These are phyloP conservation scores for Drosophila prosaltans DNA, from an alignment of 1,140 invertebrate genomes.

Conservation along the genomic window DNA sequence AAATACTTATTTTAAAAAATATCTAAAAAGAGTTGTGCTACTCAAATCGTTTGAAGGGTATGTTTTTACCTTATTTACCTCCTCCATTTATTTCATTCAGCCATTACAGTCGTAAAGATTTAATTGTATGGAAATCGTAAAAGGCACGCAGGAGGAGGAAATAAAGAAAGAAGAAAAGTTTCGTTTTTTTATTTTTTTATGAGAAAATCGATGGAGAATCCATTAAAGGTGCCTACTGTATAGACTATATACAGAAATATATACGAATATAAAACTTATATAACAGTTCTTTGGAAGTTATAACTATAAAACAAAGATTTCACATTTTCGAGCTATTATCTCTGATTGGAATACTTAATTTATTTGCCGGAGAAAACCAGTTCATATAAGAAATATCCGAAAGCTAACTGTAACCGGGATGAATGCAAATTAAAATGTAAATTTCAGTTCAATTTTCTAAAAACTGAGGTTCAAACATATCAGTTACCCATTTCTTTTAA, in stretches of 20 bases:
- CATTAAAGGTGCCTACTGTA: constrained; percentile 44
- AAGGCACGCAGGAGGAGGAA: constrained; percentile 62
- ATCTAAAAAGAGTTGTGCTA: not conserved
- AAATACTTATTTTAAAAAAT: not conserved
- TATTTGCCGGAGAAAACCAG: no score
- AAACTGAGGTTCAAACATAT: no score
- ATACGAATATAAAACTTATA: not conserved
- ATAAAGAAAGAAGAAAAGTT: constrained; percentile 49
- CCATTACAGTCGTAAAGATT: constrained; percentile 69
- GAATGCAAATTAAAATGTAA: no score
- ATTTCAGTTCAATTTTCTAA: no score
- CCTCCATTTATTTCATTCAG: not conserved
- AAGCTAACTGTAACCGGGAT: no score
- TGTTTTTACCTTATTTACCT: not conserved
- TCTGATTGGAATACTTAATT: no score
- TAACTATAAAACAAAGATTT: no score
- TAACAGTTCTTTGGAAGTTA: no score
- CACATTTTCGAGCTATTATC: no score
- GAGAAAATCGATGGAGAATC: constrained; percentile 64
- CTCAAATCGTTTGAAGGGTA: not conserved
- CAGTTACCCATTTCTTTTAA: no score
- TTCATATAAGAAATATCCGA: no score
- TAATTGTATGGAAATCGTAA: constrained; percentile 81
- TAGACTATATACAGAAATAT: not conserved
- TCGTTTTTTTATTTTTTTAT: constrained; percentile 39